phyloP scores from a whole-genome alignment of 2,113 vertebrate species.

The Glareola pratincola region DNA sequence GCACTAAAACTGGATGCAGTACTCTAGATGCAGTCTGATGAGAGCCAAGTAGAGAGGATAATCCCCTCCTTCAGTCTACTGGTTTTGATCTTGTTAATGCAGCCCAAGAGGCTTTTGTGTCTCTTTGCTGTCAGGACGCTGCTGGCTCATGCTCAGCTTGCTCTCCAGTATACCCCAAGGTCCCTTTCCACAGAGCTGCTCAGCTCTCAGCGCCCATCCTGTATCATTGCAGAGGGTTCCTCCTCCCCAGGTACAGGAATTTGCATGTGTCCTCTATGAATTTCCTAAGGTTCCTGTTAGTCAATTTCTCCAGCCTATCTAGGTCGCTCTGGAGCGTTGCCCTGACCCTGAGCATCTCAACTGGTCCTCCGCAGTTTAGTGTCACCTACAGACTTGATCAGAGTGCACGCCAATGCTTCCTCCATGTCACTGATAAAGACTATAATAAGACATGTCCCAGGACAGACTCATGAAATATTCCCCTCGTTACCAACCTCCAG shows the following conservation, averaged over 20 bases:
- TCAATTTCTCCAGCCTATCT: neutral
- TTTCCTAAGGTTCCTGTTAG: neutral
- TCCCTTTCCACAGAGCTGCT: neutral
- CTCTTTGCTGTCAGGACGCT: neutral
- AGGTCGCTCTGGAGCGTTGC: neutral
- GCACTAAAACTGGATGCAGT: neutral
- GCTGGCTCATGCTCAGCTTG: neutral
- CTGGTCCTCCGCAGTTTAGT: neutral
- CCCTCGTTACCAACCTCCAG: neutral
- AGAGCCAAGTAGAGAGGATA: neutral
- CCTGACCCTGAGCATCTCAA: neutral
- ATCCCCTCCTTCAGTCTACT: neutral
- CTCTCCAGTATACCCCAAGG: neutral
- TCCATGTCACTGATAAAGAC: neutral
- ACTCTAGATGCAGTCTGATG: neutral
- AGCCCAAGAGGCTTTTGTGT: neutral
- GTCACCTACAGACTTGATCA: neutral
- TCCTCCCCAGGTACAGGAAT: neutral
- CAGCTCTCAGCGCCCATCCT: neutral
- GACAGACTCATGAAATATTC: neutral
- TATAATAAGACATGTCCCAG: neutral
- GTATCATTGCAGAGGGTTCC: neutral
- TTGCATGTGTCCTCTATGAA: neutral
- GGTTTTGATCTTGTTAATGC: neutral
- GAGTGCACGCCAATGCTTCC: neutral